phyloP scores from a whole-genome alignment of 2,113 vertebrate genomes.

The Accipiter virgatus region DNA sequence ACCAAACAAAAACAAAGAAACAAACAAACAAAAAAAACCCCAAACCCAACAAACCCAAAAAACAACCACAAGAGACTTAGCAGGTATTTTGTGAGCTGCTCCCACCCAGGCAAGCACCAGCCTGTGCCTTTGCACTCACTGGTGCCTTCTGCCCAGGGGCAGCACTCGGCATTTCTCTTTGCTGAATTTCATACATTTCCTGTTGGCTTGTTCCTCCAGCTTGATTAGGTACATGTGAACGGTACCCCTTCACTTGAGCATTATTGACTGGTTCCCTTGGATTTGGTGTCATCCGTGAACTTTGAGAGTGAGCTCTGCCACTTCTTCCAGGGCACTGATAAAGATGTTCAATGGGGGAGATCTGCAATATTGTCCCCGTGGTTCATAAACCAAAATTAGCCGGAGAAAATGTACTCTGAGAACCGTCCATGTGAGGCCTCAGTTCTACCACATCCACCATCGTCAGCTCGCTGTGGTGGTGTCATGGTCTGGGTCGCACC shows the following conservation, averaged over 20 bases:
- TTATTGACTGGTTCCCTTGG: background rate
- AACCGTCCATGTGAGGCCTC: background rate
- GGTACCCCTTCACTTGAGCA: background rate
- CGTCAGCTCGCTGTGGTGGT: background rate
- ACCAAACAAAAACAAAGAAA: background rate
- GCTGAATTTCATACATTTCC: background rate
- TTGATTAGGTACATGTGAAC: background rate
- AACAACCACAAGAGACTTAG: background rate
- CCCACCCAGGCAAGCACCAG: background rate
- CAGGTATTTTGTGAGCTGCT: background rate
- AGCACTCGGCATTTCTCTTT: background rate
- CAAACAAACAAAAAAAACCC: background rate
- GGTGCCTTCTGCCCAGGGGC: background rate
- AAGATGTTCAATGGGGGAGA: background rate
- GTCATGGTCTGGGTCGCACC: background rate
- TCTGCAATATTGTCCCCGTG: background rate
- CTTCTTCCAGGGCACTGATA: background rate
- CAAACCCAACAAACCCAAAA: background rate
- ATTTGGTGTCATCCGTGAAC: background rate
- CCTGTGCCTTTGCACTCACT: background rate
- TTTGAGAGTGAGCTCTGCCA: background rate
- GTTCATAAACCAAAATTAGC: background rate
- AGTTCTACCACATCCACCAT: background rate
- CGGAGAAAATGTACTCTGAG: background rate
- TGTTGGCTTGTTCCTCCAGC: background rate